Base-by-base conservation (phyloP, 1,140 invertebrate genomes). In the Diorhabda sublineata region DNA sequence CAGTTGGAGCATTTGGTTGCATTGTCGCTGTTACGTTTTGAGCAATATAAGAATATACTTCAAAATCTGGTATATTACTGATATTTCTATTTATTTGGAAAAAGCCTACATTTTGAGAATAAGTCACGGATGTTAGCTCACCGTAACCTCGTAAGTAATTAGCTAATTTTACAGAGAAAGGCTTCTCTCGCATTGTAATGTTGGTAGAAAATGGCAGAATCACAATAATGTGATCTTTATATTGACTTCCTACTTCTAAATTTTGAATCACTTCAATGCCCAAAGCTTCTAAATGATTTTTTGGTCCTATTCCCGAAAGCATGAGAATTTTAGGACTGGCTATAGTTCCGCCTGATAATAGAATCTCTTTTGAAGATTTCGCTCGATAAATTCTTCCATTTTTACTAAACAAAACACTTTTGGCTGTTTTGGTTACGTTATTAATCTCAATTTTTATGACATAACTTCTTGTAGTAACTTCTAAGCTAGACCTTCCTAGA, bases 221-320 rank as follows among this genome's bases (percentile, higher is more conserved):
- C 2, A 91, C 91, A 2, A 92, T 79, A 0, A 91, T 89, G 75
- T 92, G 90, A 71, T 93, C 91, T 76, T 93, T 91, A 44, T 93
- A 81, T 75, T 92, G 92, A 69, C 91, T 86, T n/a, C 91, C 91
- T 43, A 82, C 81, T 42, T 65, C 64, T 26, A 77, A 68, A 64
- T 83, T 77, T 9, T 76, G 68, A 42, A 82, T 45, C 6, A 80
- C 68, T 9, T 68, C 69, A 67, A 83, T 81, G 9, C 82, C 81
- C 8, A 85, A 73, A 65, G 81, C 76, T 57, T 80, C 70, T 3
- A 89, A 75, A 56, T 86, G 79, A 64, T 81, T 71, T 44, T 65
- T 77, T 6, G 85, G 85, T 3, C 87, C 87, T 45, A 89, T 79
- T 41, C 87, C 87, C 11, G 85, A 87, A 2, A 86, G 70, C 83